Evolutionary conservation across 2,113 vertebrate genomes (phyloP), one percentile per base, ranked within the genome.

Genomic region (Xenotilapia leptura): DNA sequence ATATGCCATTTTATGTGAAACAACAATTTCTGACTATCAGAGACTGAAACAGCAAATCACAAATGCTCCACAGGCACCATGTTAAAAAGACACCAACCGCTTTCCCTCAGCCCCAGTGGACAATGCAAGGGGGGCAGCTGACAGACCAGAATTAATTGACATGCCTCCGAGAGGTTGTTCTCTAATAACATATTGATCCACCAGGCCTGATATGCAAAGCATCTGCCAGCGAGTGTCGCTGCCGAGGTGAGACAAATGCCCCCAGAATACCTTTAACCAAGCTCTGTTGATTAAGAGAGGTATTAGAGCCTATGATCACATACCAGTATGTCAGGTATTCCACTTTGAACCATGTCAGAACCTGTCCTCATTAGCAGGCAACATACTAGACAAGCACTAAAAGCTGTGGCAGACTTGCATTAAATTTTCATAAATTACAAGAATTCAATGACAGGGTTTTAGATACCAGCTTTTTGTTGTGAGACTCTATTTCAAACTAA

Each of bases 161-260:
- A 95, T 96, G 95, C 95, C 95, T 94, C 92, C 42, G 77, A 97
- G 97, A 96, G 95, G 92, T 95, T 97, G 98, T 97, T 97, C 97
- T 97, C 97, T 98, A 98, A 99, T 98, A 98, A 98, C 88, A 70
- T 98, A 99, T 98, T 94, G 98, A 99, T 98, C 80, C 81, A 84
- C 89, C 96, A 94, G 95, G 83, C 95, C 96, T 97, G 96, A 97
- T 98, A 99, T 97, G 97, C 97, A 97, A 96, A 96, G 95, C 92
- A 94, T 95, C 95, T 97, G 96, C 96, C 96, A 96, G 94, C 87
- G 88, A 92, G 84, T 94, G 90, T 97, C 90, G 87, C 93, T 87
- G 89, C 93, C 84, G 90, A 94, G 91, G 93, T 93, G 93, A 97
- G 96, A 96, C 94, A 95, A 95, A 97, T 96, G 95, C 96, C 92